Percentiles rank a stretch among this genome's conserved stretches.
Conservation (phyloP, 2,797 vertebrate species). For the Halcyon smyrnensis region DNA sequence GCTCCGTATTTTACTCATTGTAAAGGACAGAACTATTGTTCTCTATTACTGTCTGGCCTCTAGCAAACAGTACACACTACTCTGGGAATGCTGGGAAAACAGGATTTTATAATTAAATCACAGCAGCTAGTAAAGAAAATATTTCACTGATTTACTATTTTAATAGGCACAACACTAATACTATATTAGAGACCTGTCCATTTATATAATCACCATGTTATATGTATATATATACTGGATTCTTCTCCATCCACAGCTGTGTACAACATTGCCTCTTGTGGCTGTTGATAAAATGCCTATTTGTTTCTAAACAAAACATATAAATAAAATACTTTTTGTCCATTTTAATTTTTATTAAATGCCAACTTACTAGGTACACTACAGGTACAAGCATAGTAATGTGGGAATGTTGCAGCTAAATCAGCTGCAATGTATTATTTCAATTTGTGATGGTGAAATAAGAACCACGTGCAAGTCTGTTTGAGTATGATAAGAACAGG, state of each 20-base stretch:
- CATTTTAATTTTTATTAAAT: neutral
- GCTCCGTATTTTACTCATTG: neutral
- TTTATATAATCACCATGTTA: neutral
- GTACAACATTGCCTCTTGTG: neutral
- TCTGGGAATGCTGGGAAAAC: neutral
- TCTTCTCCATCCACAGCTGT: neutral
- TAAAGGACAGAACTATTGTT: neutral
- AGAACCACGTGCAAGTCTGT: neutral
- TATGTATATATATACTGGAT: neutral
- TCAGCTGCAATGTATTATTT: neutral
- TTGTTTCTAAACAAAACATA: neutral
- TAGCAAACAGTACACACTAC: neutral
- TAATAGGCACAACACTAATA: neutral
- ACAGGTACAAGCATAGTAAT: neutral
- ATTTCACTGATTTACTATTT: neutral
- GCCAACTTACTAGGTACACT: neutral
- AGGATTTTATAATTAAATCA: neutral
- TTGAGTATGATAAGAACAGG: conserved; percentile 5
- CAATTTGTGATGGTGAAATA: neutral
- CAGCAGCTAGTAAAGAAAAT: neutral
- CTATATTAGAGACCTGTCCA: neutral
- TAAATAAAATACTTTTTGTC: neutral
- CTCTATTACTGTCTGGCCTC: neutral
- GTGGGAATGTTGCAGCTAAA: neutral
- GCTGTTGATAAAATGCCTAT: neutral